Conservation (phyloP, 2,113 vertebrate genomes). For the Myiopsitta monachus region DNA sequence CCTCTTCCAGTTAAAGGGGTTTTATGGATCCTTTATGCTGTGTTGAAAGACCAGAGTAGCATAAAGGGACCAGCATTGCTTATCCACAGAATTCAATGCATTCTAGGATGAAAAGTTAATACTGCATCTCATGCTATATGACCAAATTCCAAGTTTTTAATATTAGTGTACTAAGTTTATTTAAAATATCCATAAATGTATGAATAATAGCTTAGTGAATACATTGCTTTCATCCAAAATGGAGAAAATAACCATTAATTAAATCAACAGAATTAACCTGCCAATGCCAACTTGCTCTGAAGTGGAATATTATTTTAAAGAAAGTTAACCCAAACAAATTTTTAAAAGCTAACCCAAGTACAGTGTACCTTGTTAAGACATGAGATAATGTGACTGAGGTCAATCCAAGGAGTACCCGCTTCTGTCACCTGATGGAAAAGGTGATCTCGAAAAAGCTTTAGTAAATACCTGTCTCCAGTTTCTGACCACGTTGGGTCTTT, state of each 20-base stretch:
- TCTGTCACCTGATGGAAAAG: conserved; percentile 99
- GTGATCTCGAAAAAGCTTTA: conserved; percentile 99
- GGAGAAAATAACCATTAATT: background rate
- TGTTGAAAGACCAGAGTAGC: conserved; percentile 65
- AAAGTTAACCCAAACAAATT: background rate
- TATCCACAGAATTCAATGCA: conserved; percentile 32
- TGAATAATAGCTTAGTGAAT: background rate
- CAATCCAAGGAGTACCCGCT: conserved; percentile 96
- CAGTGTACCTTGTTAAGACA: conserved; percentile 98
- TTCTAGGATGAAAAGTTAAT: conserved; percentile 18
- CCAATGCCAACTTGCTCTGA: background rate
- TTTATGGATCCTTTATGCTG: conserved; percentile 65
- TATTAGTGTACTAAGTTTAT: conserved; percentile 7
- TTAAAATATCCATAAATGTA: background rate
- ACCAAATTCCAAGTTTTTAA: background rate
- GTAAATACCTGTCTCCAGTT: conserved; percentile 96
- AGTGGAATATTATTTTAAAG: background rate
- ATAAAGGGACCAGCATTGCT: conserved; percentile 67
- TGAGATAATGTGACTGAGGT: conserved; percentile 99
- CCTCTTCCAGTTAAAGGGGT: background rate
- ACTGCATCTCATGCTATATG: background rate
- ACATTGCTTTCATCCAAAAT: background rate
- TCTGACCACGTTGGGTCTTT: conserved; percentile 98
- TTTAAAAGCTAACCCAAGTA: conserved; percentile 25
- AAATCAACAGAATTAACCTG: background rate